phyloP scores from a whole-genome alignment of 2,113 vertebrate genomes.

The Neotoma lepida region DNA sequence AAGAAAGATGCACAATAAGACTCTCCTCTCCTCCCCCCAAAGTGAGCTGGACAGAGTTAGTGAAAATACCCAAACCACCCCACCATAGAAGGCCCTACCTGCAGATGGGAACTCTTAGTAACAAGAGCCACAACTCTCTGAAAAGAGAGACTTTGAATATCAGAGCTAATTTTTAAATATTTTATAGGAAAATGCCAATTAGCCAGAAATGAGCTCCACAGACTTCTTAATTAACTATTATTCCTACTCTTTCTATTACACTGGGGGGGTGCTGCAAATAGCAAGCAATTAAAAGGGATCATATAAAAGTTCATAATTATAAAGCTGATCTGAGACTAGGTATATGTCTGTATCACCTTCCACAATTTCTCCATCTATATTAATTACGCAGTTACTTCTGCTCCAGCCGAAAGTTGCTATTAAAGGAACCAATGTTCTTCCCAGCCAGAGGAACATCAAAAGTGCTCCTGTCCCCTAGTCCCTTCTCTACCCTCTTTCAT shows the following conservation, averaged over 20 bases:
- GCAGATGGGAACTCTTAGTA: not conserved
- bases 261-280: not conserved
- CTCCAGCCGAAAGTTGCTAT: not conserved
- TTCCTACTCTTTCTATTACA: conserved; percentile 35
- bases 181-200: conserved; percentile 74
- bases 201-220: conserved; percentile 63
- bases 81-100: not conserved
- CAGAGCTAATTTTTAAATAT: conserved; percentile 66
- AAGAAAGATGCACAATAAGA: conserved; percentile 60
- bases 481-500: not conserved
- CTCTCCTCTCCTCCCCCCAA: not conserved
- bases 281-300: conserved; percentile 34
- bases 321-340: conserved; percentile 25
- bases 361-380: not conserved
- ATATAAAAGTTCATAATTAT: conserved; percentile 37
- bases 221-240: conserved; percentile 64
- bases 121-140: conserved; percentile 22
- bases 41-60: conserved; percentile 28
- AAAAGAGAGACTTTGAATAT: conserved; percentile 58
- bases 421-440: conserved; percentile 27
- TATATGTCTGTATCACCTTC: not conserved
- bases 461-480: not conserved
- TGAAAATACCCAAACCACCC: conserved; percentile 26
- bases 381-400: not conserved
- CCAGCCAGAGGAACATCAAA: not conserved